A percentile compares a stretch with the other conserved stretches of the same genome.
Conservation (phyloP, 1,140 invertebrate genomes). For the Aethina tumida region DNA sequence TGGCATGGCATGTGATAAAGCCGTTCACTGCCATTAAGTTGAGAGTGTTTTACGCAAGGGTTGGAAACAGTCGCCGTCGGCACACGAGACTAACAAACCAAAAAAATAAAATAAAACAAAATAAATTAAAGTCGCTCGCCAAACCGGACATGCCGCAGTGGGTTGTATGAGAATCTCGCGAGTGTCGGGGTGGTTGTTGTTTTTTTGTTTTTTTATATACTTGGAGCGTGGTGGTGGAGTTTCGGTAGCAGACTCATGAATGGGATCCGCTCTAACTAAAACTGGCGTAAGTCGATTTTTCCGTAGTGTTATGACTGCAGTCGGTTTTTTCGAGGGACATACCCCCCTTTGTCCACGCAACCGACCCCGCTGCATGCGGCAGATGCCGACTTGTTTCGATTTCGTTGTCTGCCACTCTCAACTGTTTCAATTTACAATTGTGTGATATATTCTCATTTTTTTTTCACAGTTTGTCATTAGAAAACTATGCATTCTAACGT, state of each 20-base stretch:
- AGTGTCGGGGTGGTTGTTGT: neutral
- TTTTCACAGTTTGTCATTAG: too few relatives aligned
- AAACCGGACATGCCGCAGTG: constrained; percentile 2
- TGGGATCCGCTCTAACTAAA: constrained; percentile 36
- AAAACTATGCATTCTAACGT: too few relatives aligned
- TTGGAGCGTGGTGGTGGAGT: constrained; percentile 3
- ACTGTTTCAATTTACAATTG: too few relatives aligned
- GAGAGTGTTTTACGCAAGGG: neutral
- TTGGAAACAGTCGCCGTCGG: neutral
- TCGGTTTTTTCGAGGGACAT: too few relatives aligned
- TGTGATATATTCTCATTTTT: too few relatives aligned
- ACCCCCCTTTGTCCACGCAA: too few relatives aligned
- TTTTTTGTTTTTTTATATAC: constrained; percentile 7
- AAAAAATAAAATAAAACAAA: constrained; percentile 4
- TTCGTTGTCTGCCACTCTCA: too few relatives aligned
- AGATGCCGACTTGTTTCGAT: too few relatives aligned
- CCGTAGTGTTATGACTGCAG: too few relatives aligned
- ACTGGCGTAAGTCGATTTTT: constrained; percentile 34
- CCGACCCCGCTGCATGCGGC: too few relatives aligned
- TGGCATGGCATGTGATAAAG: neutral
- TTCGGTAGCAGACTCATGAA: constrained; percentile 29
- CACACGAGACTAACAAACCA: neutral
- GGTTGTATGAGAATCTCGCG: neutral
- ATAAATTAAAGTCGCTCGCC: neutral
- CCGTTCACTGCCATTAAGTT: neutral